phyloP scores from a whole-genome alignment of 2,113 vertebrate genomes.

The Coptodon rendalli region DNA sequence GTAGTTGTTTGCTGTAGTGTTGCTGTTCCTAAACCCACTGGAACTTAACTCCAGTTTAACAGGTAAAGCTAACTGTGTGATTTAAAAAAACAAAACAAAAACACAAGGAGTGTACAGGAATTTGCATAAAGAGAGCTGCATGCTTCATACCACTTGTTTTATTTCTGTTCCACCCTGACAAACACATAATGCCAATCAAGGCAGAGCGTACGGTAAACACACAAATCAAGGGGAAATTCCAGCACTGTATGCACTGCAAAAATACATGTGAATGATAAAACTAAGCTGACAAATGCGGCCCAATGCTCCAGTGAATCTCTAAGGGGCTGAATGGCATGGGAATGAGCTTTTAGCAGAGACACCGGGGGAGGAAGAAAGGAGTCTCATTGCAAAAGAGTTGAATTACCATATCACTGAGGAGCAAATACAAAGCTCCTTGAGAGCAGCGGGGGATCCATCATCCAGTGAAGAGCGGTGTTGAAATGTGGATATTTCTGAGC shows the following conservation, averaged over 20 bases:
- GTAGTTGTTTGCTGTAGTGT: neutral
- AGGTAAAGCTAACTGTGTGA: neutral
- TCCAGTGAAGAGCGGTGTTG: constrained; percentile 28
- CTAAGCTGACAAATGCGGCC: constrained; percentile 48
- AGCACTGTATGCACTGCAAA: constrained; percentile 47
- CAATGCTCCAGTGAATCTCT: constrained; percentile 55
- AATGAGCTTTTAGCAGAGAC: constrained; percentile 31
- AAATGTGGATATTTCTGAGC: constrained; percentile 48
- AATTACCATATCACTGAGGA: constrained; percentile 54
- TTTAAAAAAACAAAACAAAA: neutral
- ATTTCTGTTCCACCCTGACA: neutral
- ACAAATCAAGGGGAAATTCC: constrained; percentile 49
- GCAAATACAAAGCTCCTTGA: constrained; percentile 46
- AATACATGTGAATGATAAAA: constrained; percentile 45
- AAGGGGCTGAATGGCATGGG: constrained; percentile 36
- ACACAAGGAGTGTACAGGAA: neutral
- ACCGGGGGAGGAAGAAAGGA: constrained; percentile 45
- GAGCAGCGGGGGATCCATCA: constrained; percentile 39
- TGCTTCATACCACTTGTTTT: neutral
- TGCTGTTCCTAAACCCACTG: neutral
- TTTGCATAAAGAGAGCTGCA: neutral
- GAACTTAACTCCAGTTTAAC: neutral
- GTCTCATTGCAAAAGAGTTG: constrained; percentile 47
- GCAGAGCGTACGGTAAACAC: neutral
- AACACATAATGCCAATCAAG: constrained; percentile 18